A percentile compares a stretch with the other conserved stretches of the same genome.
phyloP scores from a whole-genome alignment of 2,888 invertebrate genomes.

The Eupithecia dodoneata region DNA sequence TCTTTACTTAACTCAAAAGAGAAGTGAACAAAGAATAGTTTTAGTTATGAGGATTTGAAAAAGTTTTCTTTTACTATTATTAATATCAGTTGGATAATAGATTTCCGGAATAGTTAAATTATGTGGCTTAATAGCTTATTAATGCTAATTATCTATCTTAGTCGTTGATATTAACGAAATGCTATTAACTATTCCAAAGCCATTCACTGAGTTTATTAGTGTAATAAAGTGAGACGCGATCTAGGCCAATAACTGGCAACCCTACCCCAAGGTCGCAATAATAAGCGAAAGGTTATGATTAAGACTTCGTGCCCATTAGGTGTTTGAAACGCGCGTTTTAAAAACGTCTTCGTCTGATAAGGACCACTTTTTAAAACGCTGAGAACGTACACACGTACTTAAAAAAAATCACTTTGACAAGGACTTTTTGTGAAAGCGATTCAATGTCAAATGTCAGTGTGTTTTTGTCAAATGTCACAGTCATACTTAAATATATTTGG shows the following conservation, averaged over 20 bases:
- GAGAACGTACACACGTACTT: no score
- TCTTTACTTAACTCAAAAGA: no score
- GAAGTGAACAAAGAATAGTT: neutral
- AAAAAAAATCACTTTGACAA: no score
- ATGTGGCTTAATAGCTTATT: neutral
- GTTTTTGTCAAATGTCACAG: no score
- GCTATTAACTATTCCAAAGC: neutral
- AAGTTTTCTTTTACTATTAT: neutral
- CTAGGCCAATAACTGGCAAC: constrained; percentile 1
- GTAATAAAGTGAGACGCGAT: neutral
- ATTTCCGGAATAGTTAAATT: neutral
- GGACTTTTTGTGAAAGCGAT: no score
- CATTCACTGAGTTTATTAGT: neutral
- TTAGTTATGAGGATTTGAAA: neutral
- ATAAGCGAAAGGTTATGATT: constrained; percentile 29
- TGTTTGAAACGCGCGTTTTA: neutral
- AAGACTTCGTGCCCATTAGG: constrained; percentile 11
- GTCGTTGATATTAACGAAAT: no score
- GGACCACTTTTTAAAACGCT: no score
- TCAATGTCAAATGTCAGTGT: no score
- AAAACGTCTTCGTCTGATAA: neutral
- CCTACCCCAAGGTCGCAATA: constrained; percentile 12
- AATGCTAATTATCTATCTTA: no score
- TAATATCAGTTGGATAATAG: neutral
- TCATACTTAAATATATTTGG: no score